phyloP scores from a whole-genome alignment of 64 coral and sea anemone species.

The Astreopora myriophthalma region DNA sequence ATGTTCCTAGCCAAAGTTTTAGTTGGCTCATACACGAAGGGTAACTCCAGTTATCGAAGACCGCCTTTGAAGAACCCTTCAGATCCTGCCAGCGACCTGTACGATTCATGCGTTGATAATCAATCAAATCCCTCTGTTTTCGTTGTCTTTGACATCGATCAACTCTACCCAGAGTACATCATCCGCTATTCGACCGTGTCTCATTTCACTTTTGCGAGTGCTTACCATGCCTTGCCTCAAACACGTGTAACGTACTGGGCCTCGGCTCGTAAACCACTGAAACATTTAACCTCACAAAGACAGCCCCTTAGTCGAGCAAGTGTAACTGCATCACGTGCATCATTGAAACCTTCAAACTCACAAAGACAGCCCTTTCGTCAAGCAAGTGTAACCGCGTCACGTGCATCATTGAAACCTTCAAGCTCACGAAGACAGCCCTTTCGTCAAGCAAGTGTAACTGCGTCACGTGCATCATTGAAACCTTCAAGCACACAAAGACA shows the following conservation, averaged over 20 bases:
- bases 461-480: too few relatives aligned
- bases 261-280: too few relatives aligned
- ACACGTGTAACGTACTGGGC: too few relatives aligned
- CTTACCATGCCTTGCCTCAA: neutral
- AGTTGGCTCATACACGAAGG: slow-evolving; percentile 68
- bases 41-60: slow-evolving; percentile 62
- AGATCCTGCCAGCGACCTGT: slow-evolving; percentile 31
- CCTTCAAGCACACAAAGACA: too few relatives aligned
- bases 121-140: slow-evolving; percentile 45
- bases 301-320: neutral
- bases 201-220: neutral
- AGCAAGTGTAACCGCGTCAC: neutral
- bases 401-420: neutral
- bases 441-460: too few relatives aligned
- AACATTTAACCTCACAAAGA: too few relatives aligned
- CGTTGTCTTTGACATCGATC: slow-evolving; percentile 73
- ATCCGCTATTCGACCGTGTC: slow-evolving; percentile 26
- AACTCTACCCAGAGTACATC: slow-evolving; percentile 56
- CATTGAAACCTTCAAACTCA: too few relatives aligned
- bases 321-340: neutral
- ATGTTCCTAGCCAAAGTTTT: slow-evolving; percentile 84
- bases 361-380: neutral
- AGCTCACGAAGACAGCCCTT: neutral
- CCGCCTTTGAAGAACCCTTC: slow-evolving; percentile 19
- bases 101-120: slow-evolving; percentile 83